Base-by-base conservation (phyloP, 2,888 invertebrate species). In the Chromoteleia sp. region DNA sequence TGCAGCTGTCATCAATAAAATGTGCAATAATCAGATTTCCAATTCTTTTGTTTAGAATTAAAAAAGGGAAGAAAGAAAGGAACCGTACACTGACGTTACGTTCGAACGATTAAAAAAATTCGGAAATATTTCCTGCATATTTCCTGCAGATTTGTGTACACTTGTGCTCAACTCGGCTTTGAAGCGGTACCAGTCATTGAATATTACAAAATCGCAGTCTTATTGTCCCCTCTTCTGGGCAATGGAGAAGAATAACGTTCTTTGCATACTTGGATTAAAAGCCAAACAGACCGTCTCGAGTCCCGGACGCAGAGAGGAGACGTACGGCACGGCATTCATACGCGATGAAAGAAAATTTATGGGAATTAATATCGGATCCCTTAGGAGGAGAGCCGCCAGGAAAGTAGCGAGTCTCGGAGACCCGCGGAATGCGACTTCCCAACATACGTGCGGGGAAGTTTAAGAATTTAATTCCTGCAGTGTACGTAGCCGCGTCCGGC, bases 321-420 rank as follows among this genome's bases (percentile, higher is more conserved):
- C 58, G 74, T 43, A 68, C 33, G 56, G 58, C 71, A 59, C 68
- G 68, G 86, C 86, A 89, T 88, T 84, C 86, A 86, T 87, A 85
- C 85, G 84, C 87, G 87, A 87, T 91, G 89, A 91, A 91, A 91
- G 91, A 87, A 92, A 92, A 92, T 92, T 92, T 92, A 92, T 91
- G 91, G 91, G 91, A 91, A 91, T 91, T 92, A 92, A 92, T 91
- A 91, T 91, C 88, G 89, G 91, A 88, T 90, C 89, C 90, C 89
- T 74, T 81, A 88, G 85, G 87, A 83, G 70, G 58, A 78, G 81
- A 73, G 77, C 58, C 58, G 71, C 39, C 76, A 79, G 82, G 77
- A 74, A 71, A 83, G 81, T 58, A 78, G 77, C 76, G 81, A 84
- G 84, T 86, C 88, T 85, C 87, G 83, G 87, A 85, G 87, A 86